Evolutionary conservation across 2,113 vertebrate species (phyloP).

Genomic region (Malaclemys terrapin): DNA sequence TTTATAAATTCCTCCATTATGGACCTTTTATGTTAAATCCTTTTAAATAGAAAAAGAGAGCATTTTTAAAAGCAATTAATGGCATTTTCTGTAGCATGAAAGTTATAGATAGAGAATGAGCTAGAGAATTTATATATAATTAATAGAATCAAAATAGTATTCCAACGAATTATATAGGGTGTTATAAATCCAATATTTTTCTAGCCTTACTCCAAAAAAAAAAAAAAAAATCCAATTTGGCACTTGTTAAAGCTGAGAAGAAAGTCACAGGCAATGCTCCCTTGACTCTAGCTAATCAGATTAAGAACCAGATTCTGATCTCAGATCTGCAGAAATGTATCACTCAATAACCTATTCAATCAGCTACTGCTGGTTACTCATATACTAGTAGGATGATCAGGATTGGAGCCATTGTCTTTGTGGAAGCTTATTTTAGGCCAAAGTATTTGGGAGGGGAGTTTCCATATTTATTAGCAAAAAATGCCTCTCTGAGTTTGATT

Average conservation of each 20-base stretch:
- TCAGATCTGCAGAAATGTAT: fast-evolving
- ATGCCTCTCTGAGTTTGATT: neutral
- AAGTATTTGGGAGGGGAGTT: fast-evolving
- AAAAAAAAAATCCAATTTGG: neutral
- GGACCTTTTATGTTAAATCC: fast-evolving
- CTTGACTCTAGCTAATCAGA: neutral
- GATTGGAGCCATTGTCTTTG: fast-evolving
- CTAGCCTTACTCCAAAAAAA: neutral
- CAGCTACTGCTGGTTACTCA: neutral
- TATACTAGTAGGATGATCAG: neutral
- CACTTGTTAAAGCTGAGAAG: neutral
- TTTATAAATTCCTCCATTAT: neutral
- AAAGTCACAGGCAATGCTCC: neutral
- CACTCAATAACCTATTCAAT: neutral
- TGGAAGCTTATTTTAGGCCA: neutral
- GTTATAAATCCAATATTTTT: neutral
- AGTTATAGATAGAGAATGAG: neutral
- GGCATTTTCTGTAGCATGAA: fast-evolving
- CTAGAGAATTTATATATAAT: neutral
- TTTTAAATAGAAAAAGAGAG: neutral
- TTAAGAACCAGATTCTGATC: neutral
- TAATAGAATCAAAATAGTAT: fast-evolving
- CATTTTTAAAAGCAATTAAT: neutral
- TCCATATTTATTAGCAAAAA: neutral
- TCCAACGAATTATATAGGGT: neutral